phyloP scores from a whole-genome alignment of 2,113 vertebrate genomes.

The Corythornis cristatus region DNA sequence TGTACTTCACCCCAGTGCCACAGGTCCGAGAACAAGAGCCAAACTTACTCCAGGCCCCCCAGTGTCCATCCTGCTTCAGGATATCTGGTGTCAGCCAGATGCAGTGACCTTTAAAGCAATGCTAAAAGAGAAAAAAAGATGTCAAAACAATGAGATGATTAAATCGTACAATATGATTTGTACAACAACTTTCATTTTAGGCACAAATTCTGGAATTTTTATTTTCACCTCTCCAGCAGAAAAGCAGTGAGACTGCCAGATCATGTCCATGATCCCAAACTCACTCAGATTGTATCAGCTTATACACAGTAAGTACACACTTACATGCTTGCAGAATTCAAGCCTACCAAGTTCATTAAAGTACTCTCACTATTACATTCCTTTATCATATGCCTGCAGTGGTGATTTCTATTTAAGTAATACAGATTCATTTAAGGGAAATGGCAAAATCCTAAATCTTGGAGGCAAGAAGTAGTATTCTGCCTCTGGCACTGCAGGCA shows the following conservation, averaged over 20 bases:
- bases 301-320: rapidly evolving
- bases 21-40: constrained; percentile 93
- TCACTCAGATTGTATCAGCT: not conserved
- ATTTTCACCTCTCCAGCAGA: not conserved
- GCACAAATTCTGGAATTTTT: not conserved
- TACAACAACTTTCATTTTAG: not conserved
- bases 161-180: not conserved
- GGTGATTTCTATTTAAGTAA: not conserved
- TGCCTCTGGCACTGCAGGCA: not conserved
- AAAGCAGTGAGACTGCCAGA: not conserved
- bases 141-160: not conserved
- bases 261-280: not conserved
- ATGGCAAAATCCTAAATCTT: not conserved
- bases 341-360: not conserved
- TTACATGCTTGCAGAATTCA: not conserved
- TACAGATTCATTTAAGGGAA: not conserved
- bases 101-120: constrained; percentile 98
- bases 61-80: constrained; percentile 95
- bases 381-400: not conserved
- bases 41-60: constrained; percentile 94
- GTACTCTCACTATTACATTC: not conserved
- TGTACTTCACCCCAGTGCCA: constrained; percentile 91
- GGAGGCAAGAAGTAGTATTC: not conserved
- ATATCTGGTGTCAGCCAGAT: constrained; percentile 95
- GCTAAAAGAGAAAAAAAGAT: constrained; percentile 75